Evolutionary conservation across 2,113 vertebrate genomes (phyloP).

Genomic region (Brachyistius frenatus): DNA sequence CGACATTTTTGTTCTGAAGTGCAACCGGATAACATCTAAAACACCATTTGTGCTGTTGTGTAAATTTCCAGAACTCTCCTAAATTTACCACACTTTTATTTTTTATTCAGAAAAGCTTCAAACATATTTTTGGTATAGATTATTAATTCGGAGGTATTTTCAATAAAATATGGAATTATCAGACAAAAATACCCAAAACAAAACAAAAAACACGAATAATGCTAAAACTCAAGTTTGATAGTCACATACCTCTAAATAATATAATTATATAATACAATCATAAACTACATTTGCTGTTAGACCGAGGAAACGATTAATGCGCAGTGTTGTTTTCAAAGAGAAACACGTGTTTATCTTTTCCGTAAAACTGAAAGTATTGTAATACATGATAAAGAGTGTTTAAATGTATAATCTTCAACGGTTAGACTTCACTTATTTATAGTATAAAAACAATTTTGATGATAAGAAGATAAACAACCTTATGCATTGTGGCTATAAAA

Average conservation of each 20-base stretch:
- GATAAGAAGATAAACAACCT: background rate
- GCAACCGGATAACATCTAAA: slow-evolving; percentile 33
- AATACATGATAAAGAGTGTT: background rate
- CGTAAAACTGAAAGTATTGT: slow-evolving; percentile 5
- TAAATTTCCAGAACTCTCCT: background rate
- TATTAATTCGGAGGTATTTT: slow-evolving; percentile 16
- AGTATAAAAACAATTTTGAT: background rate
- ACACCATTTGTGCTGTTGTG: background rate
- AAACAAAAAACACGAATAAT: background rate
- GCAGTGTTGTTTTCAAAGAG: background rate
- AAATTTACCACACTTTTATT: background rate
- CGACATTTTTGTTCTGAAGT: slow-evolving; percentile 78
- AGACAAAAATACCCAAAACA: too few relatives aligned
- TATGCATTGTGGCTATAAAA: background rate
- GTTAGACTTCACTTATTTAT: background rate
- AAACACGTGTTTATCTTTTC: slow-evolving; percentile 35
- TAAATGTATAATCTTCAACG: background rate
- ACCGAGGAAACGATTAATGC: background rate
- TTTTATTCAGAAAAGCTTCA: background rate
- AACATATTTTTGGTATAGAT: background rate
- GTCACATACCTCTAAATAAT: background rate
- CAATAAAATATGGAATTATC: background rate
- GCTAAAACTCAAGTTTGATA: background rate
- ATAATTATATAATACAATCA: background rate
- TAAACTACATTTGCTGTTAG: background rate